These are phyloP conservation scores for Calidris pygmaea DNA, from an alignment of 2,113 vertebrate species.

Conservation along the genomic window DNA sequence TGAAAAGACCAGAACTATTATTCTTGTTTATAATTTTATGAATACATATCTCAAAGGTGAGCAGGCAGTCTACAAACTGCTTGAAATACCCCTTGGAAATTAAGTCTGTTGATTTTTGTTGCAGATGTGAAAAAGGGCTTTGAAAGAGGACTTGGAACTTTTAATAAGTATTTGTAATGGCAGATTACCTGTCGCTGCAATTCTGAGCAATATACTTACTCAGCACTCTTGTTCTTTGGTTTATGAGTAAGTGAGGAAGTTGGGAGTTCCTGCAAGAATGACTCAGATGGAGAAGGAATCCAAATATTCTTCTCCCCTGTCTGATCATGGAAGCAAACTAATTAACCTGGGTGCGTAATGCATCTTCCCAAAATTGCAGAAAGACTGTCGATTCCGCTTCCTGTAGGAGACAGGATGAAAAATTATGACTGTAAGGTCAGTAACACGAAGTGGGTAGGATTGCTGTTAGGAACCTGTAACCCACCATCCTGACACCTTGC, in stretches of 20 bases:
- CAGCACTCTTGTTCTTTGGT: neutral
- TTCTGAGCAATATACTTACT: neutral
- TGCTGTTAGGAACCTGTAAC: neutral
- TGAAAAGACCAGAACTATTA: neutral
- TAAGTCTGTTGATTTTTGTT: neutral
- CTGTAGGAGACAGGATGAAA: neutral
- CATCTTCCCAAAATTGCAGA: neutral
- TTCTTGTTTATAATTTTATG: neutral
- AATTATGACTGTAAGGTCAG: neutral
- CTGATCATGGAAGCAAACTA: neutral
- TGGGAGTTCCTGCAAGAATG: neutral
- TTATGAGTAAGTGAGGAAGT: constrained; percentile 23
- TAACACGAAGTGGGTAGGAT: fast-evolving
- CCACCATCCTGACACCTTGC: neutral
- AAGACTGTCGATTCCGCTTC: neutral
- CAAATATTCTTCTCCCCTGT: neutral
- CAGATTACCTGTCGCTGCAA: neutral
- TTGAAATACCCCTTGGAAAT: neutral
- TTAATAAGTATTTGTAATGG: neutral
- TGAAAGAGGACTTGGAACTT: neutral
- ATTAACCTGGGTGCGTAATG: neutral
- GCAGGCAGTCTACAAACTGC: neutral
- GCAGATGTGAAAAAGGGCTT: neutral
- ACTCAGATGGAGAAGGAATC: neutral
- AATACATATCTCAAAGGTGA: fast-evolving